Percentiles rank a stretch among this genome's conserved stretches.
Evolutionary conservation across 2,797 vertebrate species (phyloP).

Genomic region (Hybognathus amarus): DNA sequence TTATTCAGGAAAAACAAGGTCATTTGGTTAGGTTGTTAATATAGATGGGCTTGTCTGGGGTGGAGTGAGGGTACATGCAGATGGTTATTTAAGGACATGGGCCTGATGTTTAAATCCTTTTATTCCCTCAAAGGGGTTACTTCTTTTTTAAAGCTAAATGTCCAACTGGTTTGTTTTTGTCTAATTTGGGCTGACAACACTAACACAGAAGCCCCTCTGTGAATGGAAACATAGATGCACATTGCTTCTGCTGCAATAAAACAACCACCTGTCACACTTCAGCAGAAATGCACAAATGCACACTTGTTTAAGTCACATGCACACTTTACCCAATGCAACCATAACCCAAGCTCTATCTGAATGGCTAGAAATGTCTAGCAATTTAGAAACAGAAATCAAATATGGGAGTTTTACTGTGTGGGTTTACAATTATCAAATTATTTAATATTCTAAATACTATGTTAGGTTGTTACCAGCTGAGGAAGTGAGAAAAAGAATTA

Average conservation of each 20-base stretch:
- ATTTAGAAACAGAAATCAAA: background rate
- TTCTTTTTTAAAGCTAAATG: conserved; percentile 9
- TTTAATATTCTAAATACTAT: background rate
- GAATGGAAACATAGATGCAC: conserved; percentile 17
- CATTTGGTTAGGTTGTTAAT: conserved; percentile 35
- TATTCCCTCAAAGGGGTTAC: background rate
- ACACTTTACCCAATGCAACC: too few relatives aligned
- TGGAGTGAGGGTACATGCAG: background rate
- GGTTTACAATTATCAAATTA: too few relatives aligned
- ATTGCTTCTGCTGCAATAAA: conserved; percentile 17
- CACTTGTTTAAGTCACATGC: background rate
- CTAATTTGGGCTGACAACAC: background rate
- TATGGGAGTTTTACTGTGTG: background rate
- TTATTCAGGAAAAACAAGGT: conserved; percentile 48
- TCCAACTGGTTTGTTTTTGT: conserved; percentile 17
- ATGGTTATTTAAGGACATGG: conserved; percentile 11
- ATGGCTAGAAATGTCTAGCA: background rate
- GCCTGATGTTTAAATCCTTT: background rate
- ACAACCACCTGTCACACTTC: conserved; percentile 7
- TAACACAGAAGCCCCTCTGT: background rate
- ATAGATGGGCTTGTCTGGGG: conserved; percentile 12
- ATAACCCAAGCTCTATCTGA: background rate
- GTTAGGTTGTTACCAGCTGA: too few relatives aligned
- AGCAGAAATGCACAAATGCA: conserved; percentile 9
- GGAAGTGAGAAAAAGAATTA: too few relatives aligned